Conservation (phyloP, 2,797 vertebrate genomes). For the Pyrocephalus nanus region DNA sequence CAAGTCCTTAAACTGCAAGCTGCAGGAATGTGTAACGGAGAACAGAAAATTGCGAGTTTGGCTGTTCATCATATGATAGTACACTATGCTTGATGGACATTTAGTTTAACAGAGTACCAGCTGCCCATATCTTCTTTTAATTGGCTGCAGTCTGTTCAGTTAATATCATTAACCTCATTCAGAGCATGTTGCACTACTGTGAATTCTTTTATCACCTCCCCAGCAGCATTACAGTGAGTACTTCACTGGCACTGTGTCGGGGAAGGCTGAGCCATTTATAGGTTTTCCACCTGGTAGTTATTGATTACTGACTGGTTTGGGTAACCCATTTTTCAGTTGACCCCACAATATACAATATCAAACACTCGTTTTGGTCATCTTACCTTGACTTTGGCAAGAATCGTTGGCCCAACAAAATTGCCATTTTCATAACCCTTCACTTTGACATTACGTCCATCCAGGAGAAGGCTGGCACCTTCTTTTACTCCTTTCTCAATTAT, state of each 20-base stretch:
- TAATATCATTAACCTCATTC: neutral
- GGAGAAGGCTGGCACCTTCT: slow-evolving; percentile 88
- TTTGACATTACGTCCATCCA: slow-evolving; percentile 89
- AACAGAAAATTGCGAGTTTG: neutral
- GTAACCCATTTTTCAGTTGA: neutral
- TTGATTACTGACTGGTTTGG: neutral
- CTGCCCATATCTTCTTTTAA: neutral
- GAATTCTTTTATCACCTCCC: neutral
- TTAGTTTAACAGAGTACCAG: neutral
- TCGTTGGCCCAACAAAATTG: slow-evolving; percentile 95
- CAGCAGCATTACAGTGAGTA: neutral
- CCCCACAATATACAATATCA: neutral
- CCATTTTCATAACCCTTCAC: slow-evolving; percentile 94
- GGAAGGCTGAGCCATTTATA: neutral
- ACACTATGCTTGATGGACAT: neutral
- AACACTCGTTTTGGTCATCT: slow-evolving; percentile 4
- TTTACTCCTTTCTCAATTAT: slow-evolving; percentile 90
- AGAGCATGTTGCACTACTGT: neutral
- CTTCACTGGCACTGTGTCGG: neutral
- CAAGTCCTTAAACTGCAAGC: neutral
- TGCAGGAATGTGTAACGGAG: neutral
- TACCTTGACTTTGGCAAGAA: slow-evolving; percentile 88
- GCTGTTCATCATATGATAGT: neutral
- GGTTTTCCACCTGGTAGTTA: neutral
- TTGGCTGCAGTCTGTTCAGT: neutral